phyloP scores from a whole-genome alignment of 2,888 invertebrate species.

The Eilema griseolum region DNA sequence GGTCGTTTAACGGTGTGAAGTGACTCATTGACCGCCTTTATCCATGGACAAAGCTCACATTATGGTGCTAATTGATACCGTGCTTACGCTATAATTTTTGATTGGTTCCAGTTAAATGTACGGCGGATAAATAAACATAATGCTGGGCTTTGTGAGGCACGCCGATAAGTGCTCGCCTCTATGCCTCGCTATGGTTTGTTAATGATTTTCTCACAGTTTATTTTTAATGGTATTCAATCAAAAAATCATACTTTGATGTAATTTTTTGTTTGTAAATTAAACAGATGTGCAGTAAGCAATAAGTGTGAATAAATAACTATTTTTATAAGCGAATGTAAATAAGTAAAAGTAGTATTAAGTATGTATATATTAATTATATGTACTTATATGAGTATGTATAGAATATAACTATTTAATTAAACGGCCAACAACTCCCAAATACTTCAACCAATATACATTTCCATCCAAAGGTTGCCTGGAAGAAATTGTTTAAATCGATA shows the following conservation, averaged over 20 bases:
- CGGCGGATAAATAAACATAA: constrained; percentile 52
- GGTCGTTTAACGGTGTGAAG: constrained; percentile 46
- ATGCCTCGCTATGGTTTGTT: constrained; percentile 9
- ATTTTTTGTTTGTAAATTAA: neutral
- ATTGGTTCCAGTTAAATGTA: constrained; percentile 54
- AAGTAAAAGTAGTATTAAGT: too few relatives aligned
- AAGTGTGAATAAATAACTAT: neutral
- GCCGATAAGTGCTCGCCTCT: constrained; percentile 5
- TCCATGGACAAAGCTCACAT: constrained; percentile 50
- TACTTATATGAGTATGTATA: too few relatives aligned
- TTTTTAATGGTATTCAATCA: constrained; percentile 2
- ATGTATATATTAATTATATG: too few relatives aligned
- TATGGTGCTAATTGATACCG: constrained; percentile 54
- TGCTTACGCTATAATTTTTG: constrained; percentile 49
- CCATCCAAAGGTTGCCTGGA: too few relatives aligned
- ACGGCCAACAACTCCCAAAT: too few relatives aligned
- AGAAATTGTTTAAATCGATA: too few relatives aligned
- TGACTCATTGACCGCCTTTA: constrained; percentile 55
- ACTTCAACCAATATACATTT: too few relatives aligned
- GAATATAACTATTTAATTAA: too few relatives aligned
- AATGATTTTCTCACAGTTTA: constrained; percentile 19
- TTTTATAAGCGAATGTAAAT: too few relatives aligned
- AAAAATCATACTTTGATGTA: neutral
- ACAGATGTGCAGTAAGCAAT: neutral
- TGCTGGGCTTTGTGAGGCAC: constrained; percentile 33